Evolutionary conservation across 2,888 invertebrate genomes (phyloP), one percentile per base, ranked within the genome.

Genomic region (Tuberolachnus salignus): DNA sequence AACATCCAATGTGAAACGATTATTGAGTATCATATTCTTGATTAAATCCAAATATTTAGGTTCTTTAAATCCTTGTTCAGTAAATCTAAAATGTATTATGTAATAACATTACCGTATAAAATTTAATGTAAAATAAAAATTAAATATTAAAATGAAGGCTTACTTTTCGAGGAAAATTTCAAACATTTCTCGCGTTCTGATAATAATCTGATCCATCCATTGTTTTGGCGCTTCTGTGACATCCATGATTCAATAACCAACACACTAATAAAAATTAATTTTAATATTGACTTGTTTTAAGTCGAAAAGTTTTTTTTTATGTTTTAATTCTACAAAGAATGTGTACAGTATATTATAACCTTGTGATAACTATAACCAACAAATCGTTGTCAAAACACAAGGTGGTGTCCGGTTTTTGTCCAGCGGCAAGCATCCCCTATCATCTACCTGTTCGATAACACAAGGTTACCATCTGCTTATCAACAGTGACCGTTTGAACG

Each of bases 81-180:
- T 92, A 85, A 91, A 94, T 84, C 91, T 92, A 83, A 21, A 84
- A 83, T n/a, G 1, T 16, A 64, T 34, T 4, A 4, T 26, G 10
- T n/a, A 59, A 34, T 4, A 34, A 4, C 34, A 4, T 34, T 34
- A 34, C 34, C 3, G 6, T 34, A 34, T 4, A 34, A 4, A 9
- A n/a, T n/a, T n/a, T n/a, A n/a, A n/a, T n/a, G n/a, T n/a, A n/a
- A n/a, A n/a, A n/a, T n/a, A n/a, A n/a, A 67, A 49, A 49, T 23
- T 64, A 53, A 46, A 13, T 44, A 46, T 34, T 64, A 55, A 23
- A 23, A 64, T n/a, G 42, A 11, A 11, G 55, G 89, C 91, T 89
- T 86, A 97, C 95, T 95, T 97, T 86, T 96, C 94, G 42, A 98
- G 88, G 84, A 98, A 98, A 86, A 95, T 95, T 85, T 97, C 95